Evolutionary conservation across 2,113 vertebrate genomes (phyloP).

Genomic region (Corvus cornix): DNA sequence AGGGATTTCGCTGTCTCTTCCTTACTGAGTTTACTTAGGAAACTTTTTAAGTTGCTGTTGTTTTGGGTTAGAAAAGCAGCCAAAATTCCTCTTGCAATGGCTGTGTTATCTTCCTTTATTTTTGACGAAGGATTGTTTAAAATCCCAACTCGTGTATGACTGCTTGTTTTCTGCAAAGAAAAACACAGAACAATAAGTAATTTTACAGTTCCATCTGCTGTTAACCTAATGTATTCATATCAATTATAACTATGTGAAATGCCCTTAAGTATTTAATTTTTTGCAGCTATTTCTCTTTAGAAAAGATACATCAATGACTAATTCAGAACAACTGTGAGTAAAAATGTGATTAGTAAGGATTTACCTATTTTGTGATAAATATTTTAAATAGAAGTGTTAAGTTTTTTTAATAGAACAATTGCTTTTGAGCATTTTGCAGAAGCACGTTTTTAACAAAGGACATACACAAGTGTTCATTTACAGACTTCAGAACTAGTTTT

Average conservation of each 20-base stretch:
- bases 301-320: not conserved
- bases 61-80: slow-evolving; percentile 89
- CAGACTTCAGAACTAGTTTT: not conserved
- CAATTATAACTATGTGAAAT: not conserved
- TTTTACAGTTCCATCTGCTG: not conserved
- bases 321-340: not conserved
- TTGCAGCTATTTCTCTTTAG: not conserved
- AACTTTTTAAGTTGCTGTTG: slow-evolving; percentile 77
- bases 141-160: slow-evolving; percentile 84
- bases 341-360: not conserved
- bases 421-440: not conserved
- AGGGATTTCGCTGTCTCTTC: slow-evolving; percentile 85
- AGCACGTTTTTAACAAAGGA: not conserved
- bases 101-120: slow-evolving; percentile 85
- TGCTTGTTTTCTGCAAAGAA: slow-evolving; percentile 81
- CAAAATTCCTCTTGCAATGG: slow-evolving; percentile 88
- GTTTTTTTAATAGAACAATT: not conserved
- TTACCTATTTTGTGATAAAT: not conserved
- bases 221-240: not conserved
- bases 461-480: not conserved
- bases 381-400: not conserved
- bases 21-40: slow-evolving; percentile 82
- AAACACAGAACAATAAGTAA: not conserved
- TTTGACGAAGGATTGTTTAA: slow-evolving; percentile 89
- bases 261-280: not conserved